Base-by-base conservation (phyloP, 2,888 invertebrate species). In the Hoplodrina ambigua region DNA sequence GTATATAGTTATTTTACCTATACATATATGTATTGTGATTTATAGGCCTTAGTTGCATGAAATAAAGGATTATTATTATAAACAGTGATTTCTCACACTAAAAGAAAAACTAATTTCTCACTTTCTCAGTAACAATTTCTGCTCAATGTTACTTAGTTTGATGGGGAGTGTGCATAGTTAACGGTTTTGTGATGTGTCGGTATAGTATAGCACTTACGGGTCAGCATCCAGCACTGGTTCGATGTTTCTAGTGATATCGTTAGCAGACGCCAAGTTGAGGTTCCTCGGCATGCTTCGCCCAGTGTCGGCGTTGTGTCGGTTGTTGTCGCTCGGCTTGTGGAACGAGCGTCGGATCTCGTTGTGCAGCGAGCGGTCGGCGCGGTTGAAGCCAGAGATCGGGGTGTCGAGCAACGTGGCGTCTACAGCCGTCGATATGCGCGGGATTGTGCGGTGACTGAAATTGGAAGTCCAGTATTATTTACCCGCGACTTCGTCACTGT, bases 201-300 rank as follows among this genome's bases (percentile, higher is more conserved):
- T n/a, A n/a, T n/a, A n/a, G n/a, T n/a, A n/a, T n/a, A n/a, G n/a
- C 56, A 78, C 83, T 81, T 44, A 86, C 87, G 73, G 69, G 55
- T 86, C 76, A 5, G 46, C 80, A 56, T 87, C 83, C 4, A 75
- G 58, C 4, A 72, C 75, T 3, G 75, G 69, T 37, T 78, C 82
- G 25, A 74, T 75, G 55, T 72, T 80, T 49, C 75, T 81, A 20
- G 77, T 81, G 68, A 79, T 68, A 72, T 84, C 84, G 41, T 83
- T 81, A 67, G 86, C 84, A 33, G 91, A 86, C 17, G 94, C 92
- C 52, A 93, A 88, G 87, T 96, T 95, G 20, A 97, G 96, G 84
- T 97, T 96, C 41, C 97, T 94, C 53, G 97, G 96, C 92, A 94
- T 92, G 84, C 91, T 92, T 93, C 97, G 85, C 84, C 93, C 87